These are phyloP conservation scores for Hepsetus odoe DNA, from an alignment of 2,113 vertebrate genomes.

Conservation along the genomic window DNA sequence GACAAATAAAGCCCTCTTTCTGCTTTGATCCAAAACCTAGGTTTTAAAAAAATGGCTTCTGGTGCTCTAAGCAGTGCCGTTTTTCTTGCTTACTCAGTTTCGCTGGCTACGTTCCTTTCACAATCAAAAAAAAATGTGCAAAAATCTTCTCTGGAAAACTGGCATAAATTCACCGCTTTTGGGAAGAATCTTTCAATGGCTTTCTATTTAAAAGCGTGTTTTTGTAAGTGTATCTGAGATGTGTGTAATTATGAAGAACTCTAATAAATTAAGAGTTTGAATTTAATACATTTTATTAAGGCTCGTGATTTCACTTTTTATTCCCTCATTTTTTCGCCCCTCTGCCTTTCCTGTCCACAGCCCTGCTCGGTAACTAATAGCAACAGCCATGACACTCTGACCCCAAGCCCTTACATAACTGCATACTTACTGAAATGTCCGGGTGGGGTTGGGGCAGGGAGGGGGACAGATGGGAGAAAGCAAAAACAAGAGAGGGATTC, in stretches of 20 bases:
- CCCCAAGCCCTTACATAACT: slow-evolving; percentile 43
- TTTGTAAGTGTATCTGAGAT: too few species aligned
- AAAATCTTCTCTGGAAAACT: too few species aligned
- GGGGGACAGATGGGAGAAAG: not conserved
- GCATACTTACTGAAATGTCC: slow-evolving; percentile 15
- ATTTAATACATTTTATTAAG: too few species aligned
- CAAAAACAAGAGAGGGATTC: not conserved
- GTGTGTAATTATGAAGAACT: too few species aligned
- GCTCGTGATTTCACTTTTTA: not conserved
- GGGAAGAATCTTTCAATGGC: too few species aligned
- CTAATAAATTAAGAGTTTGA: too few species aligned
- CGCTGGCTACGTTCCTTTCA: too few species aligned
- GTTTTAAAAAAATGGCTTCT: not conserved
- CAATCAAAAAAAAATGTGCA: too few species aligned
- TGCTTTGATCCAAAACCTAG: not conserved
- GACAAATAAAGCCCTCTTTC: not conserved
- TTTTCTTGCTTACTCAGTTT: too few species aligned
- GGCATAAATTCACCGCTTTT: too few species aligned
- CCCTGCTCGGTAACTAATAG: slow-evolving; percentile 41
- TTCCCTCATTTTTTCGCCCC: slow-evolving; percentile 17
- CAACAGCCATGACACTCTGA: slow-evolving; percentile 49
- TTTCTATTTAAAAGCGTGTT: too few species aligned
- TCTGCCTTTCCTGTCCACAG: not conserved
- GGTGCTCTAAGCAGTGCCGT: too few species aligned
- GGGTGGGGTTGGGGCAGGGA: not conserved